phyloP scores from a whole-genome alignment of 2,797 vertebrate genomes.

The Enteromius trimaculatus region DNA sequence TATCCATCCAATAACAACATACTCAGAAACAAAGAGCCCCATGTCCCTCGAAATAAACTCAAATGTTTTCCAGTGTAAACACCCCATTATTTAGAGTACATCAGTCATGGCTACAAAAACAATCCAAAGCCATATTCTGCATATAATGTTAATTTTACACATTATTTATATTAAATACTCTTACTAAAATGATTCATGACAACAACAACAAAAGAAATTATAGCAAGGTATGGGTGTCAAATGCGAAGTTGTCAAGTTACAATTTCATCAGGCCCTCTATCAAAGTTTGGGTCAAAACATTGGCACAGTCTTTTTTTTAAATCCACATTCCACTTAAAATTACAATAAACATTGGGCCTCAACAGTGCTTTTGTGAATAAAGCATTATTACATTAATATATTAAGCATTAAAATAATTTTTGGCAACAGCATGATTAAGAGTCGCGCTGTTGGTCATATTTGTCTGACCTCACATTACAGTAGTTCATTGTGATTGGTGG shows the following conservation, averaged over 20 bases:
- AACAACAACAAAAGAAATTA: not conserved
- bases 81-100: slow-evolving; percentile 42
- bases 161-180: slow-evolving; percentile 52
- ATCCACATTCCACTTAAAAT: not conserved
- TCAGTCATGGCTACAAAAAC: slow-evolving; percentile 53
- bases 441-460: slow-evolving; percentile 38
- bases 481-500: slow-evolving; percentile 70
- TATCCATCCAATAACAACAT: slow-evolving; percentile 45
- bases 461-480: slow-evolving; percentile 64
- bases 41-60: slow-evolving; percentile 38
- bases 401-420: not conserved
- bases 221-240: slow-evolving; percentile 11
- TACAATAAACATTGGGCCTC: slow-evolving; percentile 24
- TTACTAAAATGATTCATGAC: slow-evolving; percentile 39
- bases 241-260: slow-evolving; percentile 24
- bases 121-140: slow-evolving; percentile 57
- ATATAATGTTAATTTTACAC: slow-evolving; percentile 43
- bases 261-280: slow-evolving; percentile 33
- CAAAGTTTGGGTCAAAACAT: slow-evolving; percentile 14
- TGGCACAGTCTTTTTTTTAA: slow-evolving; percentile 1
- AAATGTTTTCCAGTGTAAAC: slow-evolving; percentile 43
- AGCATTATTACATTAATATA: not conserved
- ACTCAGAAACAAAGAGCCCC: slow-evolving; percentile 37
- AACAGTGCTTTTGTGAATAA: not conserved
- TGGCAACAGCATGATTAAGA: slow-evolving; percentile 17